These are phyloP conservation scores for Urocyon cinereoargenteus DNA, from an alignment of 2,797 vertebrate species.

Conservation along the genomic window DNA sequence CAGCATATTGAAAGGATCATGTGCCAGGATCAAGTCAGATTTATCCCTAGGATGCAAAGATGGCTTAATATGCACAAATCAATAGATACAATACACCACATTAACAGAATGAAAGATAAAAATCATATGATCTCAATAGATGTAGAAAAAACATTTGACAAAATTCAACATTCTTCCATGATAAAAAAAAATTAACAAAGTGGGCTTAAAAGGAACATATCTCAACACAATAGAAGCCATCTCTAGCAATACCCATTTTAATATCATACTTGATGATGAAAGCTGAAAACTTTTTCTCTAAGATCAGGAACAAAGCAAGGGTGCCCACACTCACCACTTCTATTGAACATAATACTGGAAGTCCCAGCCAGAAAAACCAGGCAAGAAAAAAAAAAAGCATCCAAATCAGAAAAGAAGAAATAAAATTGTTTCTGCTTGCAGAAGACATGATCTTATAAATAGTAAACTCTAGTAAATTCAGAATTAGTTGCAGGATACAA, in stretches of 20 bases:
- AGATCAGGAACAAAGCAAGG: neutral
- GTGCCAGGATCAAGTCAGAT: neutral
- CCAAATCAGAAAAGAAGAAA: neutral
- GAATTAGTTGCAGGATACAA: neutral
- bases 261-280: neutral
- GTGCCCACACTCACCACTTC: neutral
- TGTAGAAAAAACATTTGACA: neutral
- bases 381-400: neutral
- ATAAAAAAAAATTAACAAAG: neutral
- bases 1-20: neutral
- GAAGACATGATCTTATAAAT: neutral
- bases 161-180: neutral
- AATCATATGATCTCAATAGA: neutral
- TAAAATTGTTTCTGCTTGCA: neutral
- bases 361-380: neutral
- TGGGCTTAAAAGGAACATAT: neutral
- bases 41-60: neutral
- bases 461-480: neutral
- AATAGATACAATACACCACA: neutral
- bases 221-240: neutral
- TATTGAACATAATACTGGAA: neutral
- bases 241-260: neutral
- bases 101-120: neutral
- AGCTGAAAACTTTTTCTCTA: neutral
- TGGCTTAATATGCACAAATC: neutral